Conservation (phyloP, 2,797 vertebrate species). For the Tokudaia muenninki region DNA sequence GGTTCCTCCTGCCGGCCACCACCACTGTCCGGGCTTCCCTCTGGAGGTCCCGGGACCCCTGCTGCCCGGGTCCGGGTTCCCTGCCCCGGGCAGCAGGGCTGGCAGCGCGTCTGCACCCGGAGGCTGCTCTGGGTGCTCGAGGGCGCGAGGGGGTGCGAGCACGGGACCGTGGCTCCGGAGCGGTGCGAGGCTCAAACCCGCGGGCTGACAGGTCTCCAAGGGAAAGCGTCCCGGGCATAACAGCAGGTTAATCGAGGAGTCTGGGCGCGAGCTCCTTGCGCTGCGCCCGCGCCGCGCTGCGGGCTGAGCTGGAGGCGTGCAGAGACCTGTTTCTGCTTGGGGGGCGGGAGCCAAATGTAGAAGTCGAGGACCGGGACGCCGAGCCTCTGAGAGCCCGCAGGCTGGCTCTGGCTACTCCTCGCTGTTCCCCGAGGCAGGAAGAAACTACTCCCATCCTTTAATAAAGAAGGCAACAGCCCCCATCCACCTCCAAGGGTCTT, state of each 20-base stretch:
- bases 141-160: conserved; percentile 4
- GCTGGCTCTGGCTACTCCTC: background rate
- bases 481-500: background rate
- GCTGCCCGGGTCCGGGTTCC: conserved; percentile 37
- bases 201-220: conserved; percentile 75
- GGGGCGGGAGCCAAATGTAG: conserved; percentile 54
- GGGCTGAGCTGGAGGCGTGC: conserved; percentile 90
- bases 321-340: conserved; percentile 88
- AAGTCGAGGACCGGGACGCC: conserved; percentile 47
- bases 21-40: background rate
- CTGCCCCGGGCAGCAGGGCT: background rate
- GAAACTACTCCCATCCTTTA: conserved; percentile 56
- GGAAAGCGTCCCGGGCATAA: conserved; percentile 63
- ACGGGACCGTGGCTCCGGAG: background rate
- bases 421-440: conserved; percentile 48
- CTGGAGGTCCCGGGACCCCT: background rate
- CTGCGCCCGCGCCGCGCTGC: conserved; percentile 85
- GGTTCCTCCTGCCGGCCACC: background rate
- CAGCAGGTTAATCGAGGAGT: conserved; percentile 78
- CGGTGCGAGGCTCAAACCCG: background rate
- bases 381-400: conserved; percentile 54
- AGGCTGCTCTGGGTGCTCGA: conserved; percentile 20
- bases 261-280: conserved; percentile 41
- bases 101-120: conserved; percentile 35
- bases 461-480: conserved; percentile 10